Conservation (phyloP, 2,113 vertebrate genomes). For the Cricetomys ansorgei region DNA sequence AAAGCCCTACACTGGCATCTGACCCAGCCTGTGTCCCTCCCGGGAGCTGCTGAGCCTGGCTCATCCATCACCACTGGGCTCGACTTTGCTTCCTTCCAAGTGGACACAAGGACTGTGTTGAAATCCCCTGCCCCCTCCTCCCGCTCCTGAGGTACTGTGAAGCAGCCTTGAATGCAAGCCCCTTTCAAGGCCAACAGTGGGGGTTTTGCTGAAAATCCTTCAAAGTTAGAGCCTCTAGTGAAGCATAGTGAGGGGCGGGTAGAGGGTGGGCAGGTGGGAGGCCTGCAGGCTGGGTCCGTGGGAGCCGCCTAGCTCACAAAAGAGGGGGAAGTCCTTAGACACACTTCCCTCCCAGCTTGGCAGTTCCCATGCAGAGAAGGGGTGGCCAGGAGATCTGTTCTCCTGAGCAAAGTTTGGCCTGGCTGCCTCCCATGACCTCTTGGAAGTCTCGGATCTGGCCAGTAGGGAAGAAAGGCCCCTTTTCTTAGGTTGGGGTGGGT, state of each 20-base stretch:
- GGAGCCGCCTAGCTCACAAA: neutral
- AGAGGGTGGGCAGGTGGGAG: neutral
- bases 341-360: neutral
- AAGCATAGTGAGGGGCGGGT: neutral
- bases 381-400: neutral
- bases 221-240: neutral
- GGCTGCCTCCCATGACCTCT: neutral
- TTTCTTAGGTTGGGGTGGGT: neutral
- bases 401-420: conserved; percentile 26
- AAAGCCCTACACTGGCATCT: neutral
- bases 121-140: conserved; percentile 69
- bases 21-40: no score
- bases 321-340: neutral
- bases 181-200: neutral
- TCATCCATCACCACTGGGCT: neutral
- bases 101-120: conserved; percentile 62
- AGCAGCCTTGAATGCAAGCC: neutral
- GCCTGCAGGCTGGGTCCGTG: neutral
- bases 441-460: conserved; percentile 30
- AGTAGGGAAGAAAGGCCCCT: conserved; percentile 43
- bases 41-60: neutral
- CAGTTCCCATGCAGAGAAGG: conserved; percentile 27
- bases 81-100: conserved; percentile 30
- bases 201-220: neutral
- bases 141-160: conserved; percentile 74